Evolutionary conservation across 2,113 vertebrate species (phyloP).

Genomic region (Capra hircus): DNA sequence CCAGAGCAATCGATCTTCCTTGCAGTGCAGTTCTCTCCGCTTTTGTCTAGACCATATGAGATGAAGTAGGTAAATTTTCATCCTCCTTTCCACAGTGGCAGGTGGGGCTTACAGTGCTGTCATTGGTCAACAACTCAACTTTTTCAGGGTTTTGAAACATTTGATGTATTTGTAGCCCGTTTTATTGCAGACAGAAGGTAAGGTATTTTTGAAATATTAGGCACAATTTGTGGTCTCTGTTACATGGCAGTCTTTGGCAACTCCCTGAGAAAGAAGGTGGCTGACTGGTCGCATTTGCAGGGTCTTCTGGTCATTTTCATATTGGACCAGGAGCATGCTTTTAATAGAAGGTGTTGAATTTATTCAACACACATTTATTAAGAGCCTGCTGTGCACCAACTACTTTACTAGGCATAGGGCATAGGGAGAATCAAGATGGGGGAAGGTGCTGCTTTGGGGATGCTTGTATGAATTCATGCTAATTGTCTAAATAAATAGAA

Average conservation of each 20-base stretch:
- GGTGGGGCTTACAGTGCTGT: not conserved
- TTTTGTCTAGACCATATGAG: not conserved
- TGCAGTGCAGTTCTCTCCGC: not conserved
- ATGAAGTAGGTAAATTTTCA: not conserved
- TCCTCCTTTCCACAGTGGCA: not conserved
- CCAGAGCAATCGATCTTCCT: not conserved
- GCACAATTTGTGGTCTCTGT: not conserved
- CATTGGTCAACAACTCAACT: not conserved
- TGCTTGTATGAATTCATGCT: not conserved
- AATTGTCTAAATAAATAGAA: not conserved
- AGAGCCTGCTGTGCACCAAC: not conserved
- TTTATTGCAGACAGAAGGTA: not conserved
- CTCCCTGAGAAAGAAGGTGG: not conserved
- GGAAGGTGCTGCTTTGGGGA: not conserved
- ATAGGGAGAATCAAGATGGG: not conserved
- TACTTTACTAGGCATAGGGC: not conserved
- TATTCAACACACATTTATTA: not conserved
- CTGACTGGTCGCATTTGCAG: not conserved
- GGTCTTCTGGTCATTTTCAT: not conserved
- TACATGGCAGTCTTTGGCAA: not conserved
- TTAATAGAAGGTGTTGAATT: not conserved
- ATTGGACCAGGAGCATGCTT: not conserved
- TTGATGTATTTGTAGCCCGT: not conserved
- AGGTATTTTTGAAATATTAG: not conserved
- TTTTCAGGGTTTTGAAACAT: not conserved